Conservation (phyloP, 2,113 vertebrate species). For the Centrocercus urophasianus region DNA sequence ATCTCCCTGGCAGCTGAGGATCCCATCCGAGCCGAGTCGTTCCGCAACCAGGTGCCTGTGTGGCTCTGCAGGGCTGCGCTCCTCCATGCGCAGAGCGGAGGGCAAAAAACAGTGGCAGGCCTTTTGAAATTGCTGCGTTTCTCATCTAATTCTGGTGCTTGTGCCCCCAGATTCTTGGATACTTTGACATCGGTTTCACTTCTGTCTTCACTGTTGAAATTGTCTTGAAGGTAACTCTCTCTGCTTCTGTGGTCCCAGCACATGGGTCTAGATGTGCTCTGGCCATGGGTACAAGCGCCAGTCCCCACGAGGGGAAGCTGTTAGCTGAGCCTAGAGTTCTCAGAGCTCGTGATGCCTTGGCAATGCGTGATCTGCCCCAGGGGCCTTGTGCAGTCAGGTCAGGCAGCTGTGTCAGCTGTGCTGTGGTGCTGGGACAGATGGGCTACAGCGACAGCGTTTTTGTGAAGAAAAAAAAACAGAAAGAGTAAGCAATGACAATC, state of each 20-base stretch:
- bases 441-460: background rate
- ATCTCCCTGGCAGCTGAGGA: conserved; percentile 96
- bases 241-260: accelerated
- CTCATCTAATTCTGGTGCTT: background rate
- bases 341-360: background rate
- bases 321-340: background rate
- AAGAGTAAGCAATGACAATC: background rate
- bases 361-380: background rate
- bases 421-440: background rate
- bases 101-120: background rate
- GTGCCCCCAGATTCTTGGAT: conserved; percentile 85
- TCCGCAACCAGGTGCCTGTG: conserved; percentile 86
- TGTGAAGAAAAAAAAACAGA: background rate
- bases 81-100: no score
- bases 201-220: conserved; percentile 97
- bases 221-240: conserved; percentile 88
- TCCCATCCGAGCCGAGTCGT: conserved; percentile 91
- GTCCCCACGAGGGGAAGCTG: background rate
- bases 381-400: background rate
- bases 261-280: background rate
- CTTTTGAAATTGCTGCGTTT: background rate
- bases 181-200: conserved; percentile 95
- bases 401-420: background rate
- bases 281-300: background rate
- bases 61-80: background rate